phyloP scores from a whole-genome alignment of 2,113 vertebrate genomes.

The Alosa alosa region DNA sequence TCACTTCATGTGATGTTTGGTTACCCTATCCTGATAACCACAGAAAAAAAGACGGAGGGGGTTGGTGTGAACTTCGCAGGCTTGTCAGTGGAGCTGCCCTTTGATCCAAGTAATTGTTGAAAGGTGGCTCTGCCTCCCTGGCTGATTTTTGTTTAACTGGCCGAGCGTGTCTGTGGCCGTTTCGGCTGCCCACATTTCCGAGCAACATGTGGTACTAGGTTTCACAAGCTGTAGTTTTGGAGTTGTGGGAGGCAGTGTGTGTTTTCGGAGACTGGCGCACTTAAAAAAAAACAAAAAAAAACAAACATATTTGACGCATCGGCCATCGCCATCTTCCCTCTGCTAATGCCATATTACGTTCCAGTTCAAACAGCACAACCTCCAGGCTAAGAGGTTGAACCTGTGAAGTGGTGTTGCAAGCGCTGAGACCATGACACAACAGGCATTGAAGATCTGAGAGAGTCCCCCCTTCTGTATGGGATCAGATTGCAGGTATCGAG shows the following conservation, averaged over 20 bases:
- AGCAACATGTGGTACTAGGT: not conserved
- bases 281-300: not conserved
- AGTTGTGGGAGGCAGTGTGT: not conserved
- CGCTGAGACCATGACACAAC: slow-evolving; percentile 61
- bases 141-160: not conserved
- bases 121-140: not conserved
- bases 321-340: not conserved
- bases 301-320: not conserved
- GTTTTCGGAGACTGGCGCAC: not conserved
- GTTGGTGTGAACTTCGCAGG: slow-evolving; percentile 17
- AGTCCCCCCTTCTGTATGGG: slow-evolving; percentile 60
- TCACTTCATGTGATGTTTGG: slow-evolving; percentile 64
- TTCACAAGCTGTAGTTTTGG: not conserved
- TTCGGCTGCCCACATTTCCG: not conserved
- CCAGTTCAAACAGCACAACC: slow-evolving; percentile 68
- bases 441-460: slow-evolving; percentile 71
- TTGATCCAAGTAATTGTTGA: slow-evolving; percentile 17
- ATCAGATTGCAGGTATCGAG: slow-evolving; percentile 73
- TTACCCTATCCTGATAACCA: slow-evolving; percentile 63
- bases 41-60: slow-evolving; percentile 26
- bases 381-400: slow-evolving; percentile 59
- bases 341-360: slow-evolving; percentile 19
- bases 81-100: slow-evolving; percentile 10
- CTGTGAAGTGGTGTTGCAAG: slow-evolving; percentile 46
- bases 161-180: not conserved